Conservation (phyloP, 2,797 vertebrate genomes). For the Psittacula derbiana region DNA sequence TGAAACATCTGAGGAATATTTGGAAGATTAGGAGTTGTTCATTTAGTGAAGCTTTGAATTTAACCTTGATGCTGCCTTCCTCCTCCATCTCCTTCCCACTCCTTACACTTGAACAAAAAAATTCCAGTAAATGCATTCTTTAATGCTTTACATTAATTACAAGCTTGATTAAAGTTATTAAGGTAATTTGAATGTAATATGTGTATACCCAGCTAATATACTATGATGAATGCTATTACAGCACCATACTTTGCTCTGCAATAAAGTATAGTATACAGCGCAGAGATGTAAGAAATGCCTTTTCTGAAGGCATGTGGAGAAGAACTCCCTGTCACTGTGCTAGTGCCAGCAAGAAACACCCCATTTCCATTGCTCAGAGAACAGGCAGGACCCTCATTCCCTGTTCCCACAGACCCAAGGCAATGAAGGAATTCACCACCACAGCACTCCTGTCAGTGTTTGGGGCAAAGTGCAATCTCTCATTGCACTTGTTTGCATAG, state of each 20-base stretch:
- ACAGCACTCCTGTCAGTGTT: not conserved
- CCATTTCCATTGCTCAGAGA: not conserved
- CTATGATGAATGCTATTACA: not conserved
- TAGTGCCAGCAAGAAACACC: not conserved
- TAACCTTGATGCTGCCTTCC: not conserved
- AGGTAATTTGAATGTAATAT: not conserved
- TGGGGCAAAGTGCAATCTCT: not conserved
- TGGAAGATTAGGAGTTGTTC: not conserved
- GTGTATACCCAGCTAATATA: not conserved
- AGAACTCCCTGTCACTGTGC: not conserved
- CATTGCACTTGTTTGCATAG: not conserved
- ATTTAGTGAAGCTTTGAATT: not conserved
- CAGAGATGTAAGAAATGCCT: not conserved
- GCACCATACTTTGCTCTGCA: not conserved
- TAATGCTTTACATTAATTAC: not conserved
- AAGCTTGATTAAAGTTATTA: not conserved
- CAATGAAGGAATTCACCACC: not conserved
- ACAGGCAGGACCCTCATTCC: not conserved
- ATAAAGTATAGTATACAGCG: not conserved
- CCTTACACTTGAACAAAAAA: not conserved
- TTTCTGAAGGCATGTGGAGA: not conserved
- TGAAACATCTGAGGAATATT: conserved; percentile 16
- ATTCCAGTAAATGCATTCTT: not conserved
- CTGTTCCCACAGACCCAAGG: not conserved
- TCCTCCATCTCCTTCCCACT: not conserved